Evolutionary conservation across 2,888 invertebrate species (phyloP), one percentile per base, ranked within the genome.

Genomic region (Nebria salina): DNA sequence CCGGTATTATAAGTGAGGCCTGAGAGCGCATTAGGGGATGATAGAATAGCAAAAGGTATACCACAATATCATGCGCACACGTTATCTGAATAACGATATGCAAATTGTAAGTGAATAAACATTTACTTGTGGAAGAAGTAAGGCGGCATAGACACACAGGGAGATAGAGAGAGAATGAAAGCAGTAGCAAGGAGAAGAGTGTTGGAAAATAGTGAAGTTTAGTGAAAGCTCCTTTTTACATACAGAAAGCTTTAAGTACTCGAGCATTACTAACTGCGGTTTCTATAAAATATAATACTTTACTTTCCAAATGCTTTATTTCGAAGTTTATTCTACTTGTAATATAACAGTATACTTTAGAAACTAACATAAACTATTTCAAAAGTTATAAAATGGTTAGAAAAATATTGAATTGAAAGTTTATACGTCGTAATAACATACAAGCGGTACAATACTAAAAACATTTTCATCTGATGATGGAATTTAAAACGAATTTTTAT

Each of bases 141-240:
- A 54, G 54, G 54, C 54, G 54, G 8, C 54, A 34, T 34, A 54
- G 54, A 54, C 54, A 54, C 2, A 54, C 2, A 1, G 34, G 5
- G 34, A 54, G 54, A 54, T 8, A 54, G 7, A 54, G 8, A 34
- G 34, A 34, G 34, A 34, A 8, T 11, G 8, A 54, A 54, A 7
- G 54, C 7, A 13, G 54, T 54, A 13, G 54, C 54, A 54, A 54
- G 4, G 54, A 54, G 4, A 54, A 54, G 54, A 54, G 54, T 54
- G 54, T 54, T 54, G 54, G 54, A 54, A 54, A 54, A 54, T 54
- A 54, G 54, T 54, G 54, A 54, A 54, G 54, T 54, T 54, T 54
- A 54, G 54, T 54, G 11, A 54, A 54, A 54, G 54, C 54, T 54
- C 13, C 54, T 54, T 54, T 54, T 54, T 54, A 54, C 54, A 3